phyloP scores from a whole-genome alignment of 2,113 vertebrate genomes.

The Petrocephalus microphthalmus region DNA sequence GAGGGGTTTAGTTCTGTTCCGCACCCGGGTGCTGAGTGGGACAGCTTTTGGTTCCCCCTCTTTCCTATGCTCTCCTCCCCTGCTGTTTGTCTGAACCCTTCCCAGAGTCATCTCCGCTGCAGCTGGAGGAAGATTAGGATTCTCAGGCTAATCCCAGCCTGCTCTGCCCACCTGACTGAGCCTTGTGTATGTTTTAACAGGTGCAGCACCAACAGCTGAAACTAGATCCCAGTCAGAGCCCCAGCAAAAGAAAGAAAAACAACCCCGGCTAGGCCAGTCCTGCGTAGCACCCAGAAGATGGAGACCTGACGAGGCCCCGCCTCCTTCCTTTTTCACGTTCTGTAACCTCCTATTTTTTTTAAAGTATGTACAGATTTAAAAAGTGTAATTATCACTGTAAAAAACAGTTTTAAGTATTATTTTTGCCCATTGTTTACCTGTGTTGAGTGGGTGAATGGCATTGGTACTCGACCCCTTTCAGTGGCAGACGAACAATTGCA shows the following conservation, averaged over 20 bases:
- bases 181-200: slow-evolving; percentile 86
- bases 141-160: slow-evolving; percentile 50
- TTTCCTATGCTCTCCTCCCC: slow-evolving; percentile 50
- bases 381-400: slow-evolving; percentile 49
- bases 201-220: slow-evolving; percentile 96
- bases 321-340: slow-evolving; percentile 52
- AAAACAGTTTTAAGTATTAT: slow-evolving; percentile 41
- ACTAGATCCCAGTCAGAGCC: slow-evolving; percentile 86
- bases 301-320: slow-evolving; percentile 43
- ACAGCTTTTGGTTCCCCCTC: slow-evolving; percentile 51
- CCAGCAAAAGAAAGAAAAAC: slow-evolving; percentile 96
- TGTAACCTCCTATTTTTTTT: slow-evolving; percentile 58
- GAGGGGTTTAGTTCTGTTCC: slow-evolving; percentile 32
- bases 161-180: slow-evolving; percentile 64
- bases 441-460: slow-evolving; percentile 24
- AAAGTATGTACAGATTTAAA: slow-evolving; percentile 63
- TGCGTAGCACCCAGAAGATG: slow-evolving; percentile 58
- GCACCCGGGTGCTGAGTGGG: slow-evolving; percentile 36
- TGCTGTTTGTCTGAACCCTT: slow-evolving; percentile 57
- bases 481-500: slow-evolving; percentile 36
- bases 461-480: slow-evolving; percentile 43
- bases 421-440: slow-evolving; percentile 33
- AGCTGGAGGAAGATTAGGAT: slow-evolving; percentile 15
- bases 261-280: slow-evolving; percentile 74
- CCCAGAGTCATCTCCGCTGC: slow-evolving; percentile 41